These are phyloP conservation scores for Lepidurus apus DNA, from an alignment of 1,140 invertebrate species.

Conservation along the genomic window DNA sequence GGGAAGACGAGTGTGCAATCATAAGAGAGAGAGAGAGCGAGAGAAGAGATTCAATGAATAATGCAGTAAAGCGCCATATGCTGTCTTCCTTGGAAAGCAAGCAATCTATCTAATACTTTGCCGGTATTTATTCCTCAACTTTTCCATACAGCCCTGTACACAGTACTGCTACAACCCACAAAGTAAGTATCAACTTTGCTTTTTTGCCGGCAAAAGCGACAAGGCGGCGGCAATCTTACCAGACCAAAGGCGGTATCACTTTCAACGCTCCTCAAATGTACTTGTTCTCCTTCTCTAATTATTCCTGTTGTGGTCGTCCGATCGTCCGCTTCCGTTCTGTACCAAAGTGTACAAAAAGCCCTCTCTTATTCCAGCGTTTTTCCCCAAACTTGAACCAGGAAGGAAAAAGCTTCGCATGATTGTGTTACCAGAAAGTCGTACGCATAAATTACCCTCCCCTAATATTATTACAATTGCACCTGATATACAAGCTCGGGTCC, in stretches of 20 bases:
- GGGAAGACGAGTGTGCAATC: background rate
- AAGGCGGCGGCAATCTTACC: background rate
- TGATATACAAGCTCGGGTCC: background rate
- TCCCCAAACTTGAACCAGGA: background rate
- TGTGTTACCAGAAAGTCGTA: background rate
- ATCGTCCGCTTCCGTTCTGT: background rate
- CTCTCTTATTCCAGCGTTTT: background rate
- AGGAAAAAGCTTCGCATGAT: background rate
- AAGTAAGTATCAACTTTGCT: background rate
- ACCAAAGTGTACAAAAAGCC: too few relatives aligned
- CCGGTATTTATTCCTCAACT: background rate
- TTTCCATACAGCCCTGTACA: too few relatives aligned
- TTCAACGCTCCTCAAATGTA: background rate
- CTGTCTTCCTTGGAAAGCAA: background rate
- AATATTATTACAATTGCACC: background rate
- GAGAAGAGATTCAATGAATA: slow-evolving; percentile 17
- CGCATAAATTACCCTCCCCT: background rate
- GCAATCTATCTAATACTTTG: background rate
- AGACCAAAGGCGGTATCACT: background rate
- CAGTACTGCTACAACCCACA: background rate
- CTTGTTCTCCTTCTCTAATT: slow-evolving; percentile 11
- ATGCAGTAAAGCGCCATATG: slow-evolving; percentile 5
- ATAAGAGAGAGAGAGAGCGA: background rate
- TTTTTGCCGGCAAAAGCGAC: background rate
- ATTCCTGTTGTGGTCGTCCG: background rate